Base-by-base conservation (phyloP, 2,113 vertebrate species). In the Tragelaphus buxtoni region DNA sequence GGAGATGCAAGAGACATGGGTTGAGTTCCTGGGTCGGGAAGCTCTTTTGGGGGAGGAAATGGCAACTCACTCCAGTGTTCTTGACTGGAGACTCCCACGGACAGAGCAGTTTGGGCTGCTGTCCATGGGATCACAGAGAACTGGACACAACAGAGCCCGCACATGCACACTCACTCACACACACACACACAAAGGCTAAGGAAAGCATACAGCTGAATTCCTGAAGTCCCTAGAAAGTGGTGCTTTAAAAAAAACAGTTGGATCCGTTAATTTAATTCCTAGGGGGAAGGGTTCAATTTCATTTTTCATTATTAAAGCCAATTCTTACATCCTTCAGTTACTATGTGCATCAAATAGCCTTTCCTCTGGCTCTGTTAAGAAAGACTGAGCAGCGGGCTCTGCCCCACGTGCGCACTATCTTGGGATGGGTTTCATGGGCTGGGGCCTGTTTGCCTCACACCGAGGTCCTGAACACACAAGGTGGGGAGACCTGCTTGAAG, bases 301-400 rank as follows among this genome's bases (percentile, higher is more conserved):
- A 30, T 14, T 91, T 89, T 92, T 84, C 32, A 49, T 86, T 69
- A 90, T 60, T 61, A 35, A 97, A 63, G 26, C 28, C 80, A 60
- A 20, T 88, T 47, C 90, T 88, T 55, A 81, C 42, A 96, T 87
- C 20, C 55, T 84, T 49, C 88, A 20, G 90, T 30, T 65, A 32
- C 88, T 83, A 12, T n/a, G 7, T 76, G 35, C 58, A 89, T 65
- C 17, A 90, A 16, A 32, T 32, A 10, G 32, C 20, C 26, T 84
- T 32, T 91, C 7, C 58, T 56, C 81, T 22, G 47, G 20, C 72
- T 61, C 18, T 9, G 10, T 61, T 55, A 39, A 80, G 72, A 12
- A 39, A 74, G 42, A 51, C 35, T 13, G 22, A 81, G 26, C 56
- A 39, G 58, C 51, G 8, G 51, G 14, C 6, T 2, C 5, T 1